Percentiles rank a stretch among this genome's conserved stretches.
Evolutionary conservation across 2,113 vertebrate species (phyloP).

Genomic region (Phasianus colchicus): DNA sequence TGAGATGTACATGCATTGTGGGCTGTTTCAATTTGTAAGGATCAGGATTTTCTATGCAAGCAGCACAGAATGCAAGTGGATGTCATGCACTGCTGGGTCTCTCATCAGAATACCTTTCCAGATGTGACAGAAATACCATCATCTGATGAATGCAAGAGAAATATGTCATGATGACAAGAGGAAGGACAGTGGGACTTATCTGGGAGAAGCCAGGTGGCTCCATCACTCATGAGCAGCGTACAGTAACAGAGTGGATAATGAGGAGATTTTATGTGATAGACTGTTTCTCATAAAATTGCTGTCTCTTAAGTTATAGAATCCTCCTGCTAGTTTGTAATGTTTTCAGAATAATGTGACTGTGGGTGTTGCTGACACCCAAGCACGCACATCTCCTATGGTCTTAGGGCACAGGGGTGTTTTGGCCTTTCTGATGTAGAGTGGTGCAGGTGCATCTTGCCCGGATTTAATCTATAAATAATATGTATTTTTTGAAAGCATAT

Average conservation of each 20-base stretch:
- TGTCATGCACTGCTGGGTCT: background rate
- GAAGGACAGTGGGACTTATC: background rate
- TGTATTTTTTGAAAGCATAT: background rate
- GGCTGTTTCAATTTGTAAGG: background rate
- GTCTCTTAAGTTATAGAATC: background rate
- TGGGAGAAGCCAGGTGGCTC: background rate
- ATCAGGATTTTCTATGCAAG: background rate
- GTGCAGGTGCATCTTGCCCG: background rate
- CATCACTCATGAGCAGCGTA: background rate
- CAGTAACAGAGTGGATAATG: background rate
- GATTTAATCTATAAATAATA: rapidly evolving
- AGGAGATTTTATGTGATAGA: background rate
- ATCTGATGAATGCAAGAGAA: background rate
- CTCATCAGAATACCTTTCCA: background rate
- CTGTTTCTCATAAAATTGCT: background rate
- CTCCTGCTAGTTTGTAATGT: background rate
- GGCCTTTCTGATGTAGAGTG: background rate
- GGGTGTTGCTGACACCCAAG: background rate
- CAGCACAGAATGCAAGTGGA: background rate
- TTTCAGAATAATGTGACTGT: background rate
- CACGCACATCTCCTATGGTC: background rate
- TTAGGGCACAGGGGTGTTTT: background rate
- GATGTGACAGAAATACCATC: background rate
- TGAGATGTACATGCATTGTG: background rate
- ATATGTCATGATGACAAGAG: background rate